A percentile compares a stretch with the other conserved stretches of the same genome.
Conservation (phyloP, 2,797 vertebrate species). For the Eremophila alpestris region DNA sequence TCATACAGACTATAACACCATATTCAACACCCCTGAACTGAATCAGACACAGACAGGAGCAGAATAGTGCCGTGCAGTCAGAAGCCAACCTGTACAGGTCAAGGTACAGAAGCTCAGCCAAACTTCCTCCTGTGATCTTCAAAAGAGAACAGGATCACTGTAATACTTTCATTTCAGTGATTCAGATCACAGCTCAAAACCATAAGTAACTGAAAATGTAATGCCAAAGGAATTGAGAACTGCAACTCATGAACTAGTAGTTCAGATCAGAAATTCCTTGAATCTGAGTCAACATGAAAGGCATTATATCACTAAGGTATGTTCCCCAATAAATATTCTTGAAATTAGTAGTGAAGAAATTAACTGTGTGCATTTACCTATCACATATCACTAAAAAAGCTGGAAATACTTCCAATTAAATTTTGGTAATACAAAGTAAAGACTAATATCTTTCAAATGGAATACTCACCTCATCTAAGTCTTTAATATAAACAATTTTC, state of each 20-base stretch:
- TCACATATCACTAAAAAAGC: not conserved
- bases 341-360: not conserved
- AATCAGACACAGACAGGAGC: not conserved
- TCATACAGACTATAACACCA: not conserved
- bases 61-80: not conserved
- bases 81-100: not conserved
- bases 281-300: not conserved
- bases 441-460: not conserved
- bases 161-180: not conserved
- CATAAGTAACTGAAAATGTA: not conserved
- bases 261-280: not conserved
- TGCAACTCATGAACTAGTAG: not conserved
- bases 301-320: not conserved
- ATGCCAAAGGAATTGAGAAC: not conserved
- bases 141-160: not conserved
- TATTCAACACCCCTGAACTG: not conserved
- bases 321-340: not conserved
- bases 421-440: not conserved
- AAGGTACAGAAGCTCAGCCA: not conserved
- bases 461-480: slow-evolving; percentile 91
- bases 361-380: not conserved
- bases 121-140: not conserved
- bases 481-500: slow-evolving; percentile 89
- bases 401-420: not conserved
- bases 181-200: not conserved